phyloP scores from a whole-genome alignment of 2,797 vertebrate species.

The Echeneis naucrates region DNA sequence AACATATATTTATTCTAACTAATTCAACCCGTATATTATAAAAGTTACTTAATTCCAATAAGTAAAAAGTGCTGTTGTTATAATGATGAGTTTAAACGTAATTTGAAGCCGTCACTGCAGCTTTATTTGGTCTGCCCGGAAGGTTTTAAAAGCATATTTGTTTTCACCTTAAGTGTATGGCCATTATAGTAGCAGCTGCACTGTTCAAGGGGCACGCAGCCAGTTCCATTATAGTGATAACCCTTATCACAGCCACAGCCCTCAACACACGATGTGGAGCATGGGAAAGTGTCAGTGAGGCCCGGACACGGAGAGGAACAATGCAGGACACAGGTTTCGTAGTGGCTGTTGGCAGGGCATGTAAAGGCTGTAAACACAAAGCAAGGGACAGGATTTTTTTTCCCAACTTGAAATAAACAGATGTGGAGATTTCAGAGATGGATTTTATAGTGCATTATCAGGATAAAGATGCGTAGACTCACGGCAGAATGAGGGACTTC shows the following conservation, averaged over 20 bases:
- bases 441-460: not conserved
- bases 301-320: conserved; percentile 76
- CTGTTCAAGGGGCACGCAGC: conserved; percentile 72
- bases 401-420: not conserved
- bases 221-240: conserved; percentile 72
- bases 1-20: too few relatives aligned
- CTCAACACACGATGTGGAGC: conserved; percentile 61
- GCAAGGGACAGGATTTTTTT: not conserved
- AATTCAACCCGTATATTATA: not conserved
- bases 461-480: conserved; percentile 56
- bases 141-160: not conserved
- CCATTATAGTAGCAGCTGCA: conserved; percentile 81
- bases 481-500: conserved; percentile 81
- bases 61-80: not conserved
- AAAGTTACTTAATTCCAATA: not conserved
- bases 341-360: conserved; percentile 82
- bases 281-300: conserved; percentile 44
- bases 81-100: not conserved
- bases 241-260: conserved; percentile 80
- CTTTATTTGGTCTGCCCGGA: not conserved
- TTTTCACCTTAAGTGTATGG: conserved; percentile 41
- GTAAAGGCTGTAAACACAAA: conserved; percentile 62
- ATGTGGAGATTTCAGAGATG: not conserved
- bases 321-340: conserved; percentile 63
- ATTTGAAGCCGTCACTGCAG: not conserved